Evolutionary conservation across 2,797 vertebrate species (phyloP).

Genomic region (Fratercula arctica): DNA sequence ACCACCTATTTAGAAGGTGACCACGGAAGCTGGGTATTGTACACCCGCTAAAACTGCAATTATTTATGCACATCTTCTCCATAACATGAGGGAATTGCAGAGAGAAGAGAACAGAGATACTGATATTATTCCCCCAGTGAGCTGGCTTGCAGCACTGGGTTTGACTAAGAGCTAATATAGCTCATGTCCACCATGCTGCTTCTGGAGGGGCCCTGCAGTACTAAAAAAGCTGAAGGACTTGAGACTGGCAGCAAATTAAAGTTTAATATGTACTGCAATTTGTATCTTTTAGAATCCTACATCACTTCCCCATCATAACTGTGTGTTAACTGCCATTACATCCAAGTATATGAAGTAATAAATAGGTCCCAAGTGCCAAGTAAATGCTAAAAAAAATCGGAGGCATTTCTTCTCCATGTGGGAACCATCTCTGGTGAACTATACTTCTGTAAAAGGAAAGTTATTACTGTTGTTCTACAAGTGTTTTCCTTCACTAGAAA

Average conservation of each 20-base stretch:
- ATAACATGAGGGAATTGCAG: background rate
- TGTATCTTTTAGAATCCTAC: constrained; percentile 51
- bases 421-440: constrained; percentile 63
- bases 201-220: background rate
- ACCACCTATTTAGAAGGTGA: background rate
- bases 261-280: constrained; percentile 51
- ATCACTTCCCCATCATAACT: constrained; percentile 50
- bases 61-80: background rate
- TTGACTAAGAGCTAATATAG: background rate
- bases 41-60: background rate
- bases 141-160: background rate
- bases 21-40: background rate
- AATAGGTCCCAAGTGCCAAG: constrained; percentile 61
- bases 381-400: constrained; percentile 52
- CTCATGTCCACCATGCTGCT: background rate
- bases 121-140: background rate
- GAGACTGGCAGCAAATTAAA: constrained; percentile 36
- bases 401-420: constrained; percentile 62
- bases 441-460: constrained; percentile 34
- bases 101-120: background rate
- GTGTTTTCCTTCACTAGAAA: constrained; percentile 66
- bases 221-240: constrained; percentile 6
- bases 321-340: constrained; percentile 55
- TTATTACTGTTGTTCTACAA: constrained; percentile 59
- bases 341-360: constrained; percentile 68